A percentile compares a stretch with the other conserved stretches of the same genome.
Conservation (phyloP, 2,797 vertebrate genomes). For the Agapornis canus region DNA sequence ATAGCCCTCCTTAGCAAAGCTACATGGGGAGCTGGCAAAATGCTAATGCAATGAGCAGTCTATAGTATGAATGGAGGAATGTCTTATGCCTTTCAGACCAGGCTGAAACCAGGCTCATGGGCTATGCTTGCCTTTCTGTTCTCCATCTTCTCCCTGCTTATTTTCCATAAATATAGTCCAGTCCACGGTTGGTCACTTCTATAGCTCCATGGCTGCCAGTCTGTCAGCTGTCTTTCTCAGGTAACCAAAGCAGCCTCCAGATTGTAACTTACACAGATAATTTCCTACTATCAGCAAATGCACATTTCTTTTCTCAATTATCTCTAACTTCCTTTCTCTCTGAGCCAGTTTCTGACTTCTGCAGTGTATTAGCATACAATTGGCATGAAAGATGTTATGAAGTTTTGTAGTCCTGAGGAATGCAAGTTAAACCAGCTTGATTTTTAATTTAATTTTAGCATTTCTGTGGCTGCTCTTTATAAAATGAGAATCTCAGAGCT, state of each 20-base stretch:
- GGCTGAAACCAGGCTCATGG: not conserved
- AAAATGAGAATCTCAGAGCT: not conserved
- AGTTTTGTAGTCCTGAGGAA: not conserved
- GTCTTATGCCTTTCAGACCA: not conserved
- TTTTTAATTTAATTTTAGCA: not conserved
- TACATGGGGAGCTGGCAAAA: not conserved
- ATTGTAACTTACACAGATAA: not conserved
- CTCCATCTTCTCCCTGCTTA: not conserved
- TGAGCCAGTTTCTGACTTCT: not conserved
- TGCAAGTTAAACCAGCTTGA: not conserved
- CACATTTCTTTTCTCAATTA: not conserved
- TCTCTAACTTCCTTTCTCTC: not conserved
- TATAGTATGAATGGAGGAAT: not conserved
- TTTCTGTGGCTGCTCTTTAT: not conserved
- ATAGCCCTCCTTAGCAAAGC: not conserved
- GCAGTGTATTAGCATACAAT: not conserved
- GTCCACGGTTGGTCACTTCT: not conserved
- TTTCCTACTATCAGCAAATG: not conserved
- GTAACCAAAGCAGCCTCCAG: not conserved
- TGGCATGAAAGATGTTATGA: not conserved
- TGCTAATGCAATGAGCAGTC: not conserved
- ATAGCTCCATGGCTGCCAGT: not conserved
- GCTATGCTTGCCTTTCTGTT: not conserved
- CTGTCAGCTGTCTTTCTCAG: not conserved
- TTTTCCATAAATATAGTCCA: not conserved